Conservation (phyloP, 2,888 invertebrate genomes). For the Drosophila phalerata region DNA sequence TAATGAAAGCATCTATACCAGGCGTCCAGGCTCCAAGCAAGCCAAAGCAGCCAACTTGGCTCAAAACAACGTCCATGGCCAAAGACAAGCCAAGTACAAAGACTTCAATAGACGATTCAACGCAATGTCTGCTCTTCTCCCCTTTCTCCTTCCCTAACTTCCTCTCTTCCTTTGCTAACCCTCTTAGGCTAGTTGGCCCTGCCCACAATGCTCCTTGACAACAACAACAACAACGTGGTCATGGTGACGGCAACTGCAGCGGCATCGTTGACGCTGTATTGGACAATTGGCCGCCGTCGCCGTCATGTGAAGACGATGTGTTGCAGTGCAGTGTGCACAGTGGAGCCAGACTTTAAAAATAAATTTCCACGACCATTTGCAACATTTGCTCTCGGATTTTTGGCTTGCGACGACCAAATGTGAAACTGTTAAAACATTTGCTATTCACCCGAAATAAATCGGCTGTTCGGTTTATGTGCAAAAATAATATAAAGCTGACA, state of each 20-base stretch:
- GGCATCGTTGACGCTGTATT: conserved; percentile 62
- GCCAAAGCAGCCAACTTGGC: conserved; percentile 38
- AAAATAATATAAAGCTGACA: too few species aligned
- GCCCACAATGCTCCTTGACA: conserved; percentile 30
- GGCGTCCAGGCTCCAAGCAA: conserved; percentile 40
- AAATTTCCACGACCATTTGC: neutral
- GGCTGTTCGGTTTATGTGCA: too few species aligned
- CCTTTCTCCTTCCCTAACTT: neutral
- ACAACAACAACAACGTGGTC: conserved; percentile 35
- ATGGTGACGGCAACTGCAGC: conserved; percentile 46
- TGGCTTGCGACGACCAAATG: too few species aligned
- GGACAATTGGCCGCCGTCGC: conserved; percentile 74
- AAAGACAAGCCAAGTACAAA: conserved; percentile 52
- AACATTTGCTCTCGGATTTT: too few species aligned
- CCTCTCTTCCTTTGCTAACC: neutral
- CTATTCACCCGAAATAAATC: too few species aligned
- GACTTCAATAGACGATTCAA: conserved; percentile 70
- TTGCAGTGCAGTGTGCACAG: conserved; percentile 53
- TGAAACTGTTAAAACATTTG: too few species aligned
- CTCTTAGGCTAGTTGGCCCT: conserved; percentile 15
- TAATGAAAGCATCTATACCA: conserved; percentile 81
- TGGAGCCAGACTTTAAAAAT: conserved; percentile 18
- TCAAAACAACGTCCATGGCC: conserved; percentile 41
- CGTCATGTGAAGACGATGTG: conserved; percentile 22
- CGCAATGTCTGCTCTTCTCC: conserved; percentile 50